Percentiles rank a stretch among this genome's conserved stretches.
phyloP scores from a whole-genome alignment of 2,797 vertebrate genomes.

The Chloroceryle amazona region DNA sequence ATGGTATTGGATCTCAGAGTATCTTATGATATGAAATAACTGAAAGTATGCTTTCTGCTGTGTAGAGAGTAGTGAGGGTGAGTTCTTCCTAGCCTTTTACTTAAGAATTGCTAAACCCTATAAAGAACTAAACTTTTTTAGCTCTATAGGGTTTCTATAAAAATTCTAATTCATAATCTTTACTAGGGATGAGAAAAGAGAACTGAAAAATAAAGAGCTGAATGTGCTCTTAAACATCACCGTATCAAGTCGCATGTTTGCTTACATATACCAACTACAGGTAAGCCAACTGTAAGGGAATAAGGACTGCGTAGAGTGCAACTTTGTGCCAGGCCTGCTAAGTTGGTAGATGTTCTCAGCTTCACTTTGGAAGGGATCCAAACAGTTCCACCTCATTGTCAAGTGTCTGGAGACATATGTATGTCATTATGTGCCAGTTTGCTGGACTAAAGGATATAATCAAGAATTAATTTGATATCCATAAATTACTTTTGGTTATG shows the following conservation, averaged over 20 bases:
- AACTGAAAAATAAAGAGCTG: neutral
- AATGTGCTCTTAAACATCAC: neutral
- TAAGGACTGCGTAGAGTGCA: neutral
- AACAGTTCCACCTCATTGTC: neutral
- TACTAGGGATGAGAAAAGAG: neutral
- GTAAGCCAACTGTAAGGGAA: neutral
- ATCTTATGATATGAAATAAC: neutral
- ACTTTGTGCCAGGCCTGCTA: neutral
- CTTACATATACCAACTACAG: neutral
- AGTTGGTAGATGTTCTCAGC: neutral
- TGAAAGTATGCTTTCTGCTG: neutral
- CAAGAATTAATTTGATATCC: neutral
- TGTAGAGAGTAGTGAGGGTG: neutral
- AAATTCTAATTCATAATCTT: neutral
- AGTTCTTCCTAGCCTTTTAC: neutral
- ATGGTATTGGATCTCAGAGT: neutral
- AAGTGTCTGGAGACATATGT: neutral
- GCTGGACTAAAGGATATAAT: neutral
- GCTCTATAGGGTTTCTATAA: neutral
- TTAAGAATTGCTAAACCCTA: neutral
- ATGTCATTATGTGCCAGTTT: neutral
- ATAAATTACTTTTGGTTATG: neutral
- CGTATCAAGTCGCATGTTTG: neutral
- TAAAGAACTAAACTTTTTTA: neutral
- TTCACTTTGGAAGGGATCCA: neutral